Conservation (phyloP, 1,140 invertebrate genomes). For the Panagrolaimus sp. region DNA sequence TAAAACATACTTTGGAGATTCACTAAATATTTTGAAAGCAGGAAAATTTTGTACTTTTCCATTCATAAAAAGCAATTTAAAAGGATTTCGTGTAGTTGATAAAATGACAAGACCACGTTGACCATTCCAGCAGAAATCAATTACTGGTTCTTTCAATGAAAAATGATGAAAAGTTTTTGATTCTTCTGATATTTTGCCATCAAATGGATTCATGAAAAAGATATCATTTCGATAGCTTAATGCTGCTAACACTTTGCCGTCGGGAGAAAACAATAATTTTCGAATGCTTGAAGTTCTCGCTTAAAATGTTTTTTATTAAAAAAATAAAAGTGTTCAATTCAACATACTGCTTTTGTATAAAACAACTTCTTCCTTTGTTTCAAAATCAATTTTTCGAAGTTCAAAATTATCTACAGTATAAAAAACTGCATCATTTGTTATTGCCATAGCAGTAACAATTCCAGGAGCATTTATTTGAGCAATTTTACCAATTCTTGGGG, state of each 20-base stretch:
- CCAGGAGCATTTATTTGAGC: background rate
- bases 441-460: background rate
- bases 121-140: too few species aligned
- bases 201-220: background rate
- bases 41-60: too few species aligned
- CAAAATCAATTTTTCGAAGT: background rate
- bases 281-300: background rate
- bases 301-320: background rate
- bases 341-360: background rate
- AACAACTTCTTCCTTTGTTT: background rate
- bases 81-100: too few species aligned
- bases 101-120: too few species aligned
- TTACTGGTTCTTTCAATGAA: too few species aligned
- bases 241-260: background rate
- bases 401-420: slow-evolving; percentile 2
- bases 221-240: slow-evolving; percentile 5
- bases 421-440: background rate
- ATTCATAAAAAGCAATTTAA: too few species aligned
- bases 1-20: too few species aligned
- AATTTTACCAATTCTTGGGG: background rate
- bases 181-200: too few species aligned
- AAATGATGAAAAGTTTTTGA: too few species aligned
- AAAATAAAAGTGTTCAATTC: background rate
- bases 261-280: slow-evolving; percentile 3
- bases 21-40: too few species aligned